Conservation (phyloP, 2,888 invertebrate genomes). For the Eulithis testata region DNA sequence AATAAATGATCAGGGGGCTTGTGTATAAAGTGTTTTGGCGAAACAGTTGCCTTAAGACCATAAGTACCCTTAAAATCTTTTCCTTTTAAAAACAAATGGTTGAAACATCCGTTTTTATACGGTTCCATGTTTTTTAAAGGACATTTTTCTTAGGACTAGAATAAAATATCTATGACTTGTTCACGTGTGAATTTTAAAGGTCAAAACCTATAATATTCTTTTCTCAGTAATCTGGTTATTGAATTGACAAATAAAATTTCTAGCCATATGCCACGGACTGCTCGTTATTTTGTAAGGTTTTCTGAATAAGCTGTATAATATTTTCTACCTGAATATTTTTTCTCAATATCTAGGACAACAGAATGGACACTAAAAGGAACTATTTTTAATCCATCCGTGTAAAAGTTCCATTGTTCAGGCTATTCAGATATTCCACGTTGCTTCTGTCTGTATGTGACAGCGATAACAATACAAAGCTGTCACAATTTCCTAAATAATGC, state of each 20-base stretch:
- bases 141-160: no score
- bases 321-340: neutral
- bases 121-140: no score
- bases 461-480: conserved; percentile 20
- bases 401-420: conserved; percentile 22
- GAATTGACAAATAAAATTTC: no score
- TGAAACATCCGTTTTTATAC: neutral
- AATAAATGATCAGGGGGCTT: conserved; percentile 60
- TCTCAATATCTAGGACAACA: conserved; percentile 1
- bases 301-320: neutral
- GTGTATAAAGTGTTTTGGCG: conserved; percentile 41
- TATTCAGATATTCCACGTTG: conserved; percentile 15
- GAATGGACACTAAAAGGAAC: conserved; percentile 1
- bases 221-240: no score
- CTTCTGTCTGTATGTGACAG: conserved; percentile 24
- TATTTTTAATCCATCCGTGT: conserved; percentile 23
- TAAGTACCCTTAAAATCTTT: conserved; percentile 15
- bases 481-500: conserved; percentile 19
- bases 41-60: conserved; percentile 35
- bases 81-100: neutral
- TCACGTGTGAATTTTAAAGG: no score
- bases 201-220: no score
- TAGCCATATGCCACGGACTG: no score
- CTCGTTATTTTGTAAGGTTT: neutral
- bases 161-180: no score